These are phyloP conservation scores for Anarrhichthys ocellatus DNA, from an alignment of 2,113 vertebrate genomes.

Conservation along the genomic window DNA sequence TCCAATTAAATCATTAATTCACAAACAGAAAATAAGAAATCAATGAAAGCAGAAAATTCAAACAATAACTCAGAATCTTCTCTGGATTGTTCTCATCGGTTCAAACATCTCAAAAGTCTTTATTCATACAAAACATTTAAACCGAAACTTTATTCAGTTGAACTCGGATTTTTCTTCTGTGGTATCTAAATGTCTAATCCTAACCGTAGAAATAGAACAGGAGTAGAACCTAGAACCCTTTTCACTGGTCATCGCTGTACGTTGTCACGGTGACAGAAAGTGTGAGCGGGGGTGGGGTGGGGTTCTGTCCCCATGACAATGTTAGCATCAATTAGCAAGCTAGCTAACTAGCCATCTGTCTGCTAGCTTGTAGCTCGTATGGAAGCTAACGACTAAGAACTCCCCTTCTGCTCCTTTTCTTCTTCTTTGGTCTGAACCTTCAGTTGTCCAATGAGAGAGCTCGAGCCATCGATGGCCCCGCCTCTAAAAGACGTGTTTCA, in stretches of 20 bases:
- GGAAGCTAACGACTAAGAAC: neutral
- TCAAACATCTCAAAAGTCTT: conserved; percentile 20
- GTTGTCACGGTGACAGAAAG: too few relatives aligned
- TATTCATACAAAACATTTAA: conserved; percentile 18
- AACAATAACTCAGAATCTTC: neutral
- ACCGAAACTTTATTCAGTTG: neutral
- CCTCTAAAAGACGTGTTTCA: neutral
- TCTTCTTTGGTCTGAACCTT: neutral
- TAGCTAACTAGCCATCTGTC: too few relatives aligned
- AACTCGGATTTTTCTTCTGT: neutral
- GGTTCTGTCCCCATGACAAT: too few relatives aligned
- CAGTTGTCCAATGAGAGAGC: neutral
- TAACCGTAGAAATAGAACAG: neutral
- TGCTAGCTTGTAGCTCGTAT: neutral
- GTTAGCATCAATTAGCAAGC: too few relatives aligned
- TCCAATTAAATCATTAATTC: neutral
- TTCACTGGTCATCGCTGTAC: neutral
- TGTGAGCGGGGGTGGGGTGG: too few relatives aligned
- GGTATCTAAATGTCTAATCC: neutral
- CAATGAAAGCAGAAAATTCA: neutral
- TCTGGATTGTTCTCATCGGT: neutral
- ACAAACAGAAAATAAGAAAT: neutral
- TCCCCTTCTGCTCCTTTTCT: neutral
- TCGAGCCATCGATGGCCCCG: neutral
- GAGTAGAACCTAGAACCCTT: neutral